Conservation (phyloP, 2,888 invertebrate genomes). For the Drosophila pseudotalamancana region DNA sequence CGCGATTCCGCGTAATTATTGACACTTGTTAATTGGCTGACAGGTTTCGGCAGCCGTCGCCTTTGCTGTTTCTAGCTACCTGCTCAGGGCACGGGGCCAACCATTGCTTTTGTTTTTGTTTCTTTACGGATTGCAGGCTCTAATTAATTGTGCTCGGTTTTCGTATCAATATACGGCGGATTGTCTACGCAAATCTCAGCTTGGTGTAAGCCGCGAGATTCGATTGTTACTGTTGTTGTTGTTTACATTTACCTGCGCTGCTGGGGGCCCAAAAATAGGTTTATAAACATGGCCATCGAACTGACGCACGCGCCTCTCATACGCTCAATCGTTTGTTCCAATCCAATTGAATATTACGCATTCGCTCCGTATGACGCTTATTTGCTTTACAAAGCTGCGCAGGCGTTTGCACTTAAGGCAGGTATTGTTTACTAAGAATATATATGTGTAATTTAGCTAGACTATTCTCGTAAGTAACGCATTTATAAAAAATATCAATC, state of each 20-base stretch:
- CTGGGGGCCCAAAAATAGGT: slow-evolving; percentile 51
- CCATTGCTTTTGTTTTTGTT: slow-evolving; percentile 56
- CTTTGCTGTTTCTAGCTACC: slow-evolving; percentile 14
- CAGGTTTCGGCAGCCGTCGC: slow-evolving; percentile 49
- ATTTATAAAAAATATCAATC: not conserved
- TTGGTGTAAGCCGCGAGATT: slow-evolving; percentile 40
- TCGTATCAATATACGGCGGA: slow-evolving; percentile 36
- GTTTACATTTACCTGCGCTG: slow-evolving; percentile 45
- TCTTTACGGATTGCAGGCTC: slow-evolving; percentile 59
- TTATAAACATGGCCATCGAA: slow-evolving; percentile 55
- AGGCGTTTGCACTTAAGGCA: not conserved
- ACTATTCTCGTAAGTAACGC: not conserved
- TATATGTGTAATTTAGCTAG: not conserved
- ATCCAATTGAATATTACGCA: slow-evolving; percentile 52
- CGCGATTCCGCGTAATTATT: slow-evolving; percentile 75
- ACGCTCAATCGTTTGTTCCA: too few species aligned
- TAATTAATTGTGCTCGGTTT: slow-evolving; percentile 83
- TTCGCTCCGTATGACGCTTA: slow-evolving; percentile 50
- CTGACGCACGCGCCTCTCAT: slow-evolving; percentile 70
- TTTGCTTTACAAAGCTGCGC: not conserved
- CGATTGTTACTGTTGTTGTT: slow-evolving; percentile 23
- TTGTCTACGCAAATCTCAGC: slow-evolving; percentile 71
- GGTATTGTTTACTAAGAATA: not conserved
- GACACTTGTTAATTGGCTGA: slow-evolving; percentile 72
- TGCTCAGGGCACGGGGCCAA: slow-evolving; percentile 8